These are phyloP conservation scores for Accipiter cooperii DNA, from an alignment of 2,113 vertebrate genomes.

Conservation along the genomic window DNA sequence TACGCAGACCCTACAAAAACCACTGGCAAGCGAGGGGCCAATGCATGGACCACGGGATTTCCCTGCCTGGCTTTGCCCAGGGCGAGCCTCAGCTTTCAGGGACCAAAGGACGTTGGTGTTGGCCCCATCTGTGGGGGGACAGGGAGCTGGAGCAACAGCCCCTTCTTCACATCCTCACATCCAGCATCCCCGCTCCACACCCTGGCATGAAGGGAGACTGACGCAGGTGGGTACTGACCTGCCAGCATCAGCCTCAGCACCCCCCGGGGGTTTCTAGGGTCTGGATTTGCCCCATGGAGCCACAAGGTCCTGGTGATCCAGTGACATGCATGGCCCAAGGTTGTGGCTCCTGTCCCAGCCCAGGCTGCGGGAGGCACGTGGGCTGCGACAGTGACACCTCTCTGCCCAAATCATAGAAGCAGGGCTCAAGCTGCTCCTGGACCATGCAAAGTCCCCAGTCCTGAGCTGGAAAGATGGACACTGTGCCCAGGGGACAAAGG, in stretches of 20 bases:
- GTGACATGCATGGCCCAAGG: not conserved
- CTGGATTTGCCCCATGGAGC: not conserved
- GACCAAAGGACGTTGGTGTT: conserved; percentile 29
- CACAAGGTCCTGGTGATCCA: not conserved
- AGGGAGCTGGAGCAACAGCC: not conserved
- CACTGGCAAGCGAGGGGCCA: not conserved
- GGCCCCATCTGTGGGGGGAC: not conserved
- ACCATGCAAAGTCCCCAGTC: not conserved
- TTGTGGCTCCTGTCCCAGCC: not conserved
- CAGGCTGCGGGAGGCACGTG: not conserved
- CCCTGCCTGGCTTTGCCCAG: not conserved
- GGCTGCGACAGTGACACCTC: not conserved
- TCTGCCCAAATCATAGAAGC: not conserved
- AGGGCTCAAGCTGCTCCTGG: not conserved
- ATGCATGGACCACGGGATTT: rapidly evolving
- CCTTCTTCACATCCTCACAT: not conserved
- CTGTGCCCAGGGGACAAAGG: not conserved
- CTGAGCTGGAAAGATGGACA: not conserved
- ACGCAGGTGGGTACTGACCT: not conserved
- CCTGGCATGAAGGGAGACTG: not conserved
- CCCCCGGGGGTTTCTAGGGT: rapidly evolving
- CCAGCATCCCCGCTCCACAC: rapidly evolving
- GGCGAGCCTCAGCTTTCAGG: conserved; percentile 31
- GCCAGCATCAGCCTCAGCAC: rapidly evolving
- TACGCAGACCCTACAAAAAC: not conserved